Conservation (phyloP, 2,888 invertebrate genomes). For the Prenolepis imparis region DNA sequence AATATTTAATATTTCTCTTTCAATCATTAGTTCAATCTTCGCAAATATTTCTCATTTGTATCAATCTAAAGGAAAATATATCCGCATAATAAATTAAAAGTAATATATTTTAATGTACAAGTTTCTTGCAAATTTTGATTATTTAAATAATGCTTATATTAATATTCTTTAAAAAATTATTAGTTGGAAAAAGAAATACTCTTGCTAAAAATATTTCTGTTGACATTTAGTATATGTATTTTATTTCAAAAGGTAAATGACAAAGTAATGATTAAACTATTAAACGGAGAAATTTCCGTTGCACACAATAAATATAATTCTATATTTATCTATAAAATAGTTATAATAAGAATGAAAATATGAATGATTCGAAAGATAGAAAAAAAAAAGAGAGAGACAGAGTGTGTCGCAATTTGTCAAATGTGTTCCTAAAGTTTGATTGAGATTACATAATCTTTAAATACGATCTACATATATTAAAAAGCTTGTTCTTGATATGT, state of each 20-base stretch:
- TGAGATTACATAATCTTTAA: background rate
- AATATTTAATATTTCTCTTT: background rate
- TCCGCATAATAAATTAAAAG: background rate
- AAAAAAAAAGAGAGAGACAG: no score
- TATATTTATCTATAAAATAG: background rate
- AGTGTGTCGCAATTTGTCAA: background rate
- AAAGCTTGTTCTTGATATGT: background rate
- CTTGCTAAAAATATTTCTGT: background rate
- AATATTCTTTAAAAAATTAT: background rate
- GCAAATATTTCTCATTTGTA: background rate
- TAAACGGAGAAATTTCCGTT: slow-evolving; percentile 25
- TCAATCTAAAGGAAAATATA: background rate
- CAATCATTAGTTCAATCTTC: background rate
- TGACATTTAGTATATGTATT: background rate
- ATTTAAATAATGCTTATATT: background rate
- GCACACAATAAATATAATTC: slow-evolving; percentile 25
- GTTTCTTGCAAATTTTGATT: background rate
- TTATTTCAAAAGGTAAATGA: background rate
- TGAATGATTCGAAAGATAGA: background rate
- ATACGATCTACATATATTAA: background rate
- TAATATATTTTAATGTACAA: background rate
- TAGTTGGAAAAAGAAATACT: background rate
- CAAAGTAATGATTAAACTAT: slow-evolving; percentile 1
- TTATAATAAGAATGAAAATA: background rate
- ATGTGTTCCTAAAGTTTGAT: background rate